Evolutionary conservation across 2,797 vertebrate species (phyloP).

Genomic region (Propithecus perrieri): DNA sequence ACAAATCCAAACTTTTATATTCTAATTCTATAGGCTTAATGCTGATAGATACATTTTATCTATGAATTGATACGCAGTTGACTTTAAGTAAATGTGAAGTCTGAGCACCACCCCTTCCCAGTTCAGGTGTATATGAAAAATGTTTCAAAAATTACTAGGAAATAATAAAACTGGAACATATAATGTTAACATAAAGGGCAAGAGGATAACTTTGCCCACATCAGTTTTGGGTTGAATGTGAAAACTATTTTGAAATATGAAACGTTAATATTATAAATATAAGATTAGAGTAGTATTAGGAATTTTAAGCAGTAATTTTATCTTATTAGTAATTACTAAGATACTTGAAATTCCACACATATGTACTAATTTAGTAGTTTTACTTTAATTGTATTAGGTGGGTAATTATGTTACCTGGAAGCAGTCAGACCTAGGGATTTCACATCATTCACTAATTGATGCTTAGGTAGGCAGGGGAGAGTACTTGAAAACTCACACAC

Average conservation of each 20-base stretch:
- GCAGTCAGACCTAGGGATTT: background rate
- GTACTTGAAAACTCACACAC: background rate
- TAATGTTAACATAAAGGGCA: background rate
- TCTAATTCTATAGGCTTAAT: constrained; percentile 10
- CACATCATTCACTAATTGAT: constrained; percentile 9
- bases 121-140: background rate
- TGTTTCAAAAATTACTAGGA: background rate
- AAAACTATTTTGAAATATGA: constrained; percentile 21
- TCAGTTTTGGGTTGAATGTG: background rate
- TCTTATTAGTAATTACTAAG: background rate
- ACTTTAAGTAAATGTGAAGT: background rate
- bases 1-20: background rate
- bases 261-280: background rate
- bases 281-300: background rate
- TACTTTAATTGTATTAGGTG: background rate
- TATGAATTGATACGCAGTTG: background rate
- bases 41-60: background rate
- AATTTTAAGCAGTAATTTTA: background rate
- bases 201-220: background rate
- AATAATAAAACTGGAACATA: background rate
- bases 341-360: background rate
- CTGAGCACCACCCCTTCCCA: background rate
- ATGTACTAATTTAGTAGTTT: background rate
- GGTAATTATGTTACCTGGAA: background rate
- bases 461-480: background rate